These are phyloP conservation scores for Anastrepha ludens DNA, from an alignment of 1,140 invertebrate species.

Conservation along the genomic window DNA sequence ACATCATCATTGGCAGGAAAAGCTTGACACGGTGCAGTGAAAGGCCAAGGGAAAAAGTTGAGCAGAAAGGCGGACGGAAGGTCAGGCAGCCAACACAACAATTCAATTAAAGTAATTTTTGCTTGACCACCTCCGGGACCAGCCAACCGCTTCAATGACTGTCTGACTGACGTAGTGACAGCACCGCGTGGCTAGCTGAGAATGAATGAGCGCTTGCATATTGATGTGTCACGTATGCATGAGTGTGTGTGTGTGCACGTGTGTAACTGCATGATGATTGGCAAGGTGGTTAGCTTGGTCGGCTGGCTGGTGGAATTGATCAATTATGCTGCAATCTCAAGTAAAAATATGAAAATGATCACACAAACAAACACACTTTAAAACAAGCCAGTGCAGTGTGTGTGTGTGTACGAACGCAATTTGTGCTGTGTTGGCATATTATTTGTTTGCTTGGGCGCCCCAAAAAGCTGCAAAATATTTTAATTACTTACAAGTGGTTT, in stretches of 20 bases:
- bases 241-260: not conserved
- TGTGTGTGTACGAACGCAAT: too few relatives aligned
- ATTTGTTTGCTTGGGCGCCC: slow-evolving; percentile 18
- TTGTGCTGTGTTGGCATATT: not conserved
- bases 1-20: not conserved
- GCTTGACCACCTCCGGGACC: slow-evolving; percentile 25
- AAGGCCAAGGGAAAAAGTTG: not conserved
- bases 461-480: slow-evolving; percentile 43
- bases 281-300: not conserved
- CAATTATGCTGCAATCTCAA: slow-evolving; percentile 46
- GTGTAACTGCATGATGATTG: not conserved
- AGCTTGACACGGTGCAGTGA: not conserved
- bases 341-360: slow-evolving; percentile 47
- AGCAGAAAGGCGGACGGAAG: not conserved
- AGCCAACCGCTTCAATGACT: slow-evolving; percentile 7
- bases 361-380: not conserved
- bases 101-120: slow-evolving; percentile 53
- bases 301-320: slow-evolving; percentile 18
- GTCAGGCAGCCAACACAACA: slow-evolving; percentile 9
- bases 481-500: slow-evolving; percentile 42
- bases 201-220: too few relatives aligned
- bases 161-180: slow-evolving; percentile 18
- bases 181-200: not conserved
- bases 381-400: too few relatives aligned
- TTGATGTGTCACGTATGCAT: too few relatives aligned